Conservation (phyloP, 1,140 invertebrate species). For the Dinoponera quadriceps region DNA sequence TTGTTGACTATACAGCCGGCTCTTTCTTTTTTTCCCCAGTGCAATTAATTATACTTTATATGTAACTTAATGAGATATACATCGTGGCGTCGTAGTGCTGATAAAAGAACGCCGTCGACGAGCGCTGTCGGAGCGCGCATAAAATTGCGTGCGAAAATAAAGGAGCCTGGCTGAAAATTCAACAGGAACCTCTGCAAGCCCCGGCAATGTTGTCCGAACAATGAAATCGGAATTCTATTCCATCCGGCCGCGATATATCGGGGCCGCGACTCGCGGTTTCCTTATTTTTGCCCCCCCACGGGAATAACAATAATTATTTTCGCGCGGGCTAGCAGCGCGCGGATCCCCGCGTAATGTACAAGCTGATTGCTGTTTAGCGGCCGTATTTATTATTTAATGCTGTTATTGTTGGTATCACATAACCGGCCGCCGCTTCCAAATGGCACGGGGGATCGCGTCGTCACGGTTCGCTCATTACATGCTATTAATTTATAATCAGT, state of each 20-base stretch:
- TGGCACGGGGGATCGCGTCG: constrained; percentile 48
- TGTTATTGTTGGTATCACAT: constrained; percentile 57
- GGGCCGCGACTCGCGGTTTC: too few species aligned
- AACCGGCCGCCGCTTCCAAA: constrained; percentile 49
- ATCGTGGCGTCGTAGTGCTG: too few species aligned
- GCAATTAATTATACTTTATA: too few species aligned
- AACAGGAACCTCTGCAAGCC: too few species aligned
- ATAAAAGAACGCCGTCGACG: too few species aligned
- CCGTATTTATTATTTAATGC: constrained; percentile 59
- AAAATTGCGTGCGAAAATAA: too few species aligned
- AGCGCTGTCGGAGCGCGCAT: too few species aligned
- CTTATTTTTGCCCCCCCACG: background rate
- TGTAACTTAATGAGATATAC: too few species aligned
- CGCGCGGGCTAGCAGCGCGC: background rate
- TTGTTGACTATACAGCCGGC: too few species aligned
- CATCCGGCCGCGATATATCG: background rate
- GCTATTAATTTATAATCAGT: constrained; percentile 62
- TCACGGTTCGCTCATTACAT: constrained; percentile 55
- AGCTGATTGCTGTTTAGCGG: constrained; percentile 53
- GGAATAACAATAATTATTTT: constrained; percentile 7
- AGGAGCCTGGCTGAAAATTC: too few species aligned
- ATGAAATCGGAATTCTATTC: constrained; percentile 1
- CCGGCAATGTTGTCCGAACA: background rate
- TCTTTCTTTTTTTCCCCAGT: too few species aligned
- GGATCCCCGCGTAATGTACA: constrained; percentile 44